These are phyloP conservation scores for Hyperoplus lanceolatus DNA, from an alignment of 2,797 vertebrate species.

Conservation along the genomic window DNA sequence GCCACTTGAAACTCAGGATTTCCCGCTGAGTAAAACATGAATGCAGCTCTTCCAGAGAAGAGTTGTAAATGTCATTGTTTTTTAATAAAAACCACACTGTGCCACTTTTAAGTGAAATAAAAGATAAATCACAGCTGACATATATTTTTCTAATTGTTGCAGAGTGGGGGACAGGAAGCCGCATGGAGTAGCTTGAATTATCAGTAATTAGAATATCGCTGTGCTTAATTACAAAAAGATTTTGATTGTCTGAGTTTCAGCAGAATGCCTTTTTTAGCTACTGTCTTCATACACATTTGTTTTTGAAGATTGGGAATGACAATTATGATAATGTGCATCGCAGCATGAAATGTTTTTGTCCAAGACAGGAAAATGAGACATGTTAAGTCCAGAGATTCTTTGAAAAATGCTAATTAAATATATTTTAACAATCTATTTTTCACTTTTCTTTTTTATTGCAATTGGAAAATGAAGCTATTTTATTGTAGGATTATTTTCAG, in stretches of 20 bases:
- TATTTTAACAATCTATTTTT: slow-evolving; percentile 79
- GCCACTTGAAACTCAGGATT: slow-evolving; percentile 72
- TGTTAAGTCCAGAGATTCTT: slow-evolving; percentile 85
- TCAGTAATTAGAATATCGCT: slow-evolving; percentile 98
- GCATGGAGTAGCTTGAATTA: slow-evolving; percentile 94
- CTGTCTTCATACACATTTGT: slow-evolving; percentile 95
- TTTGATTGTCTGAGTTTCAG: slow-evolving; percentile 98
- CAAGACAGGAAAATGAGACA: slow-evolving; percentile 84
- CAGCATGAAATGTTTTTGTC: slow-evolving; percentile 92
- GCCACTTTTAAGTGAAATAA: slow-evolving; percentile 92
- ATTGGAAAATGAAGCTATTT: slow-evolving; percentile 47
- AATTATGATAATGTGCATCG: slow-evolving; percentile 95
- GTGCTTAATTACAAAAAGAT: slow-evolving; percentile 97
- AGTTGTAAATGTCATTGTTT: slow-evolving; percentile 88
- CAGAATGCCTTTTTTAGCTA: slow-evolving; percentile 89
- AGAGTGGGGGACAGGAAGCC: slow-evolving; percentile 88
- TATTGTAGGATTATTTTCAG: slow-evolving; percentile 37
- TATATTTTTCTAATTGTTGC: slow-evolving; percentile 97
- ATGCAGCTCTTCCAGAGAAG: slow-evolving; percentile 79
- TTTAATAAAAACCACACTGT: slow-evolving; percentile 90
- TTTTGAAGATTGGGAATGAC: slow-evolving; percentile 93
- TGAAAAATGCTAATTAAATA: slow-evolving; percentile 88
- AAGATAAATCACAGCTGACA: slow-evolving; percentile 90
- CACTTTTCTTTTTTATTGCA: slow-evolving; percentile 42
- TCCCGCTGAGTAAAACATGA: slow-evolving; percentile 66